Base-by-base conservation (phyloP, 2,113 vertebrate species). In the Hemicordylus capensis region DNA sequence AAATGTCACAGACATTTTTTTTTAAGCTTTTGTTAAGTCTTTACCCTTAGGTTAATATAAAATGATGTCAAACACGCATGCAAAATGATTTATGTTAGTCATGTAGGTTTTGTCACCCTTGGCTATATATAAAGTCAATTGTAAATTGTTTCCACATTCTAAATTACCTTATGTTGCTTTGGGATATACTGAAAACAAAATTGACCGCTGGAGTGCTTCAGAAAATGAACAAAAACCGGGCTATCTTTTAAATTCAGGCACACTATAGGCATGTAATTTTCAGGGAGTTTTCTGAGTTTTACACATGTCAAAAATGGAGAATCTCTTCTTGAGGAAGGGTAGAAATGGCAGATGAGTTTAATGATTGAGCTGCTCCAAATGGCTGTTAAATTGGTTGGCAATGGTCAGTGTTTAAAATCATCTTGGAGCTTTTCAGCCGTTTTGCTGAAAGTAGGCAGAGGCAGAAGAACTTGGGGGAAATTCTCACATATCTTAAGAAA, bases 11-110 rank as follows among this genome's bases (percentile, higher is more conserved):
- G 79, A 74, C 67, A 93, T 93, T 93, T 77, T 51, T 26, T 87
- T 64, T 88, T 88, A 90, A n/a, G 74, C 83, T 87, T 90, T 87
- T 81, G 75, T 42, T 90, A 84, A 34, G 75, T 78, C 86, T 79
- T 91, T 93, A 85, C 88, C 92, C 89, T 54, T 64, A 91, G 92
- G 94, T 94, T 95, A 94, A 92, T 72, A 76, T 87, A 81, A 90
- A 95, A 93, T 92, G 87, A 93, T 93, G 93, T 83, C 90, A 89
- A 93, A 85, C 80, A 89, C 76, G 85, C 83, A 86, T 74, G 63
- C 34, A 84, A 44, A 89, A 81, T 76, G 80, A 95, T 95, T 92
- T 89, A 78, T 93, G 85, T 87, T 75, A 90, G 58, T 84, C 85
- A 42, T 80, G 84, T 37, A 56, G 80, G 70, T 85, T 86, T 90